Evolutionary conservation across 2,113 vertebrate genomes (phyloP).

Genomic region (Corythornis vintsioides): DNA sequence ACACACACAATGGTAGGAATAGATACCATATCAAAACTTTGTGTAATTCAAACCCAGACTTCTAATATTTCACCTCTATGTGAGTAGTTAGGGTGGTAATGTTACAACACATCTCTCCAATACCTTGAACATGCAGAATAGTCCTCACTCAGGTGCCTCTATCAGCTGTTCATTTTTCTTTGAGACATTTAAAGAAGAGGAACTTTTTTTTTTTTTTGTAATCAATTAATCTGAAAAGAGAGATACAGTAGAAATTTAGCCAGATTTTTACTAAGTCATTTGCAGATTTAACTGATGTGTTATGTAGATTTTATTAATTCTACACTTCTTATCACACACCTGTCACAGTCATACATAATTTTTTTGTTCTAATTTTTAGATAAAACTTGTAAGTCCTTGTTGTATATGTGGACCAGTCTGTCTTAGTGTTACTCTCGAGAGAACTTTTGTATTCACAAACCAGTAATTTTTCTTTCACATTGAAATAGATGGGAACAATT

Average conservation of each 20-base stretch:
- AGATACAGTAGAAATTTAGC: not conserved
- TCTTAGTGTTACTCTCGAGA: not conserved
- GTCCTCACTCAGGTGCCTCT: constrained; percentile 1
- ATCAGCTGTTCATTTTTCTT: not conserved
- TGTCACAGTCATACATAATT: not conserved
- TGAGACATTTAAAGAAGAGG: constrained; percentile 1
- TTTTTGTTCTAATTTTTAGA: not conserved
- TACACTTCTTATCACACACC: not conserved
- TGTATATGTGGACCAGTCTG: not conserved
- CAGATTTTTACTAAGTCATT: constrained; percentile 9
- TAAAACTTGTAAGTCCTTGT: not conserved
- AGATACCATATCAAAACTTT: not conserved
- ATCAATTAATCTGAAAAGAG: not conserved
- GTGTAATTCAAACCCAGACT: not conserved
- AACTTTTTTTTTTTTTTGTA: not conserved
- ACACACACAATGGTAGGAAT: not conserved
- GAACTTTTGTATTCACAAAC: not conserved
- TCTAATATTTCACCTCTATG: not conserved
- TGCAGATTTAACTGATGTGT: constrained; percentile 3
- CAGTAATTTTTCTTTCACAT: not conserved
- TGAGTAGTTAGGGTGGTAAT: constrained; percentile 3
- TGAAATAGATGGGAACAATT: not conserved
- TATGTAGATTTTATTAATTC: not conserved
- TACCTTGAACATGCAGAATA: not conserved
- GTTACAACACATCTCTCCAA: not conserved